Base-by-base conservation (phyloP, 2,113 vertebrate species). In the Poicephalus gulielmi region DNA sequence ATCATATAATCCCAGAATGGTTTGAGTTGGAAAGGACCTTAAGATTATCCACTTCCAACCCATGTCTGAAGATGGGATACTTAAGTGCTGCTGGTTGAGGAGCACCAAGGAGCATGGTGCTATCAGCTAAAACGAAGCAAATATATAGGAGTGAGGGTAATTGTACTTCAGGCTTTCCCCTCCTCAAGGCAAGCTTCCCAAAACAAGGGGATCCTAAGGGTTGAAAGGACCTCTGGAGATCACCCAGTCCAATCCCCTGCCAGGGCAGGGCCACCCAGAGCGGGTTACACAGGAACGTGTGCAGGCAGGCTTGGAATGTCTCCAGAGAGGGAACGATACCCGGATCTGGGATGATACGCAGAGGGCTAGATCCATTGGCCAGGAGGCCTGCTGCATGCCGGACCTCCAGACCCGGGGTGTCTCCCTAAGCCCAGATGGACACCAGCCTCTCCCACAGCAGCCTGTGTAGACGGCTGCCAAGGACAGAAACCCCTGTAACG, bases 21-120 rank as follows among this genome's bases (percentile, higher is more conserved):
- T 35, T 59, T 35, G 57, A 4, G 8, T 24, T 59, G 20, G 57
- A 35, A 59, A 59, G 33, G 33, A 35, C 57, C 20, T 59, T 59
- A n/a, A 59, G 57, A 9, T 59, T 9, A 35, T 59, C 13, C 57
- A 23, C 9, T 59, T 59, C 57, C 57, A 59, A 6, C 33, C 57
- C 19, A 1, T 0, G 0, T 5, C 57, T 1, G 0, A 49, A 39
- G 64, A n/a, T 0, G 8, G 18, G 10, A 18, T 35, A 23, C 17
- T 39, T 2, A 7, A 24, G 50, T 17, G 11, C 28, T 9, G 24
- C 39, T 41, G 67, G 25, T 23, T 4, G 17, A 83, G 71, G 43
- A 75, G 35, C 55, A 60, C 43, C 8, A 7, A 43, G 62, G 19
- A 57, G 17, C n/a, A 16, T 4, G 6, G 41, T 24, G 35, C 31